A percentile compares a stretch with the other conserved stretches of the same genome.
Conservation (phyloP, 2,113 vertebrate species). For the Campylomormyrus tamandua region DNA sequence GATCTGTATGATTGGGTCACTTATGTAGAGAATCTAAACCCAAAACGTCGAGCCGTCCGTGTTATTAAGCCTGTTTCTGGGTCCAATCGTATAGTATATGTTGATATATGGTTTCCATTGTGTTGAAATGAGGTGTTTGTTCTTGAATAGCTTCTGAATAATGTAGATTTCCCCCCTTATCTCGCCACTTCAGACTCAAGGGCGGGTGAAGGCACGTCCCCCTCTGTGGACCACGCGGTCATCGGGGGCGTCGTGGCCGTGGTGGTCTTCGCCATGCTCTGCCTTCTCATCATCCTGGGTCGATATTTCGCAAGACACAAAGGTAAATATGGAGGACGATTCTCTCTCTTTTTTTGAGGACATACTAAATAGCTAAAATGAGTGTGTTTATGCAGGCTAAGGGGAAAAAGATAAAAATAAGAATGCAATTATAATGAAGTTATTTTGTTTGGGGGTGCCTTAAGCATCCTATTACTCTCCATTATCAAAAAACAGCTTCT, state of each 20-base stretch:
- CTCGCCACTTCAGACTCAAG: constrained; percentile 75
- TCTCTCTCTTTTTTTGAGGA: not conserved
- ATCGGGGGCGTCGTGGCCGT: constrained; percentile 96
- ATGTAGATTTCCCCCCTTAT: not conserved
- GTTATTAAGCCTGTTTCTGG: not conserved
- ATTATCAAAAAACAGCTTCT: not conserved
- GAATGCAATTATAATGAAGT: constrained; percentile 13
- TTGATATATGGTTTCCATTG: not conserved
- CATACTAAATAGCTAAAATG: not conserved
- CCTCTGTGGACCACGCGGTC: constrained; percentile 92
- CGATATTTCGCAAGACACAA: constrained; percentile 99
- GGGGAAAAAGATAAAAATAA: not conserved
- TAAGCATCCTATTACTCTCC: not conserved
- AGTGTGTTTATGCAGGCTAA: not conserved
- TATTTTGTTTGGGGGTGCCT: not conserved
- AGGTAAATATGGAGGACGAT: constrained; percentile 63
- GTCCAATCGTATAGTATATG: not conserved
- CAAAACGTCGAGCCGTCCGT: not conserved
- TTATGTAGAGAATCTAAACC: not conserved
- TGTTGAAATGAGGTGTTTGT: not conserved
- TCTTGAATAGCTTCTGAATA: not conserved
- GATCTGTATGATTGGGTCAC: not conserved
- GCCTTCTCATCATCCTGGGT: constrained; percentile 93
- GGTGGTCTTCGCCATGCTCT: constrained; percentile 97
- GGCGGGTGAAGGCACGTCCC: constrained; percentile 80